Evolutionary conservation across 2,113 vertebrate genomes (phyloP), one percentile per base, ranked within the genome.

Genomic region (Gallinago undulata): DNA sequence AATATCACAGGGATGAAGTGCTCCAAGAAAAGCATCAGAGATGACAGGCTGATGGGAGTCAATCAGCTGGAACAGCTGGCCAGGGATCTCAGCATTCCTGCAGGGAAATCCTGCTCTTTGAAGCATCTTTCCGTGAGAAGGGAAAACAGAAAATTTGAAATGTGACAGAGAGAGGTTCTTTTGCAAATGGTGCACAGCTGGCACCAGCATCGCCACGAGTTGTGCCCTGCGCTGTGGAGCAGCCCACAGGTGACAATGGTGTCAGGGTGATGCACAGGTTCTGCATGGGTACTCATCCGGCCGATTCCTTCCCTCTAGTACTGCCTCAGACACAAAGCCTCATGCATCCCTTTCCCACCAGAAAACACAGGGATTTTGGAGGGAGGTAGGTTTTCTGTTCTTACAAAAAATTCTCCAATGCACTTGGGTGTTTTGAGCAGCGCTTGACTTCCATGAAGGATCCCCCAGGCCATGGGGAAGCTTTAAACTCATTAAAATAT

Each of bases 1-100:
- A 7, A 11, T 50, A 66, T 70, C 50, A 28, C n/a, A 28, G 3
- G 25, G 76, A 62, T 77, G 75, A 73, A 76, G 78, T 1, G 0
- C 59, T 72, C 84, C 81, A 51, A 62, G 57, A 55, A 33, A 79
- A 57, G 75, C 16, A 1, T 37, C 75, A 11, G 67, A 18, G 82
- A 51, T 88, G 95, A 85, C 85, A 80, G 80, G 76, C 76, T 91
- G 89, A 89, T 0, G 1, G 89, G 59, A 90, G 24, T 11, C 59
- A 69, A 57, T 74, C 75, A 69, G 70, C 86, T 92, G 92, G 90
- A 96, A 77, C 88, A 80, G 79, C 63, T 80, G 88, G 50, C 41
- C 88, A 55, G 83, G 86, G 86, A 94, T 35, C 27, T 22, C 45
- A 53, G 67, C 3, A 0, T 18, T 72, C 77, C 90, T 86, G 59